Conservation (phyloP, 2,888 invertebrate species). For the Dicycla oo region DNA sequence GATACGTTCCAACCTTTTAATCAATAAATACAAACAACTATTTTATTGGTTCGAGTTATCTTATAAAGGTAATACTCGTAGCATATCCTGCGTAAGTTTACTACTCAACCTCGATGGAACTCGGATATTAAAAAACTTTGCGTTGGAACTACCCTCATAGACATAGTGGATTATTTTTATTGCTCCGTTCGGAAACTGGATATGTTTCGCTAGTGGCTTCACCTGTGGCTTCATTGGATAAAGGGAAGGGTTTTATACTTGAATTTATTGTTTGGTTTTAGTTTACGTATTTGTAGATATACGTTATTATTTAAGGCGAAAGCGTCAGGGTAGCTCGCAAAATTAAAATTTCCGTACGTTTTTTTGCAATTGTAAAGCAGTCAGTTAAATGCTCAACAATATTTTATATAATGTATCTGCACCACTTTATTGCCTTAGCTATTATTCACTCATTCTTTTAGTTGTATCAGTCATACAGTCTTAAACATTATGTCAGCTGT, state of each 20-base stretch:
- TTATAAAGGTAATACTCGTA: constrained; percentile 28
- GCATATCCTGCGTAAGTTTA: constrained; percentile 18
- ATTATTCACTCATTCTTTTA: too few relatives aligned
- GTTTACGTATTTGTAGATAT: not conserved
- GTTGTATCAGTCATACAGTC: too few relatives aligned
- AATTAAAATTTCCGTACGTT: too few relatives aligned
- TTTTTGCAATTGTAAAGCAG: too few relatives aligned
- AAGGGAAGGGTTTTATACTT: not conserved
- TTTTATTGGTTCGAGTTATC: constrained; percentile 42
- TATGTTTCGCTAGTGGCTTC: not conserved
- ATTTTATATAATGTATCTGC: too few relatives aligned
- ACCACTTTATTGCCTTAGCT: too few relatives aligned
- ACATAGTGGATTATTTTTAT: constrained; percentile 58
- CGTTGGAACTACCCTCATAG: constrained; percentile 28
- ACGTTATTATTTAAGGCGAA: too few relatives aligned
- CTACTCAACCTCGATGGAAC: constrained; percentile 7
- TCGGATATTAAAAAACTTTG: constrained; percentile 57
- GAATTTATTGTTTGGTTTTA: not conserved
- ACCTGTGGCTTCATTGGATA: constrained; percentile 32
- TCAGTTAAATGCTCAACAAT: too few relatives aligned
- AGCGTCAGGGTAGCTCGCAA: too few relatives aligned
- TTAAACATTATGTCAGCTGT: too few relatives aligned
- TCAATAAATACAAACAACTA: constrained; percentile 16
- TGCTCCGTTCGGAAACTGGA: constrained; percentile 28
- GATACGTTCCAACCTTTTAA: not conserved